A percentile compares a stretch with the other conserved stretches of the same genome.
phyloP scores from a whole-genome alignment of 2,797 vertebrate genomes.

The Anguilla obscura region DNA sequence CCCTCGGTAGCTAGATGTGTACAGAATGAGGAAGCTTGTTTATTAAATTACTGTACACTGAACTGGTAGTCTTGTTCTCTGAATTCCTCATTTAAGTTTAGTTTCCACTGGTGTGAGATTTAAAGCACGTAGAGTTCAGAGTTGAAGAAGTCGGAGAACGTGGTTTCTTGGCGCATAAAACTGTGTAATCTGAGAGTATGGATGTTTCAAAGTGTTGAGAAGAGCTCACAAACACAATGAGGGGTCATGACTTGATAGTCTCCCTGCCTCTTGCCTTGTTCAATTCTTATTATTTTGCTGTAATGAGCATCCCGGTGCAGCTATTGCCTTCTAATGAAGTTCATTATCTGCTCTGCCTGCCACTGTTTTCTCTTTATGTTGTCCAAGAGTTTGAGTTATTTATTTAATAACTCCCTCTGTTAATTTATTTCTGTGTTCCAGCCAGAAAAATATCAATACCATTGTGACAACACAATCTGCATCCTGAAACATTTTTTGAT shows the following conservation, averaged over 20 bases:
- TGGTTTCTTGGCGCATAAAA: not conserved
- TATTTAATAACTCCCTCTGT: slow-evolving; percentile 12
- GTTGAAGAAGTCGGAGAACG: not conserved
- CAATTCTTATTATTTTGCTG: slow-evolving; percentile 14
- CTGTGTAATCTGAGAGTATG: not conserved
- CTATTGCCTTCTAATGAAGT: slow-evolving; percentile 19
- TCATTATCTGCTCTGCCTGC: slow-evolving; percentile 22
- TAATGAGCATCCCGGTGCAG: slow-evolving; percentile 11
- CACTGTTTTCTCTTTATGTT: slow-evolving; percentile 14
- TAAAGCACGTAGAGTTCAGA: not conserved
- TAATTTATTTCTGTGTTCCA: slow-evolving; percentile 14
- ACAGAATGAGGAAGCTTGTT: not conserved
- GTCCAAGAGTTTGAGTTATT: slow-evolving; percentile 21
- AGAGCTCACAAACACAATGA: not conserved
- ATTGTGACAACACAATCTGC: slow-evolving; percentile 15
- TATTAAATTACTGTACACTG: not conserved
- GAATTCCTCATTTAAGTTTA: not conserved
- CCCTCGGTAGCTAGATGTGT: not conserved
- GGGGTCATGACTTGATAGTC: not conserved
- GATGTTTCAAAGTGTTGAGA: not conserved
- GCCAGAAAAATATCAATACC: slow-evolving; percentile 18
- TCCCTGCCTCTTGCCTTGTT: not conserved
- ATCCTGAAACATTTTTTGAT: slow-evolving; percentile 14
- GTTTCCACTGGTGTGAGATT: not conserved
- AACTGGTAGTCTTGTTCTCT: not conserved